Conservation (phyloP, 2,888 invertebrate species). For the Drosophila helvetica region DNA sequence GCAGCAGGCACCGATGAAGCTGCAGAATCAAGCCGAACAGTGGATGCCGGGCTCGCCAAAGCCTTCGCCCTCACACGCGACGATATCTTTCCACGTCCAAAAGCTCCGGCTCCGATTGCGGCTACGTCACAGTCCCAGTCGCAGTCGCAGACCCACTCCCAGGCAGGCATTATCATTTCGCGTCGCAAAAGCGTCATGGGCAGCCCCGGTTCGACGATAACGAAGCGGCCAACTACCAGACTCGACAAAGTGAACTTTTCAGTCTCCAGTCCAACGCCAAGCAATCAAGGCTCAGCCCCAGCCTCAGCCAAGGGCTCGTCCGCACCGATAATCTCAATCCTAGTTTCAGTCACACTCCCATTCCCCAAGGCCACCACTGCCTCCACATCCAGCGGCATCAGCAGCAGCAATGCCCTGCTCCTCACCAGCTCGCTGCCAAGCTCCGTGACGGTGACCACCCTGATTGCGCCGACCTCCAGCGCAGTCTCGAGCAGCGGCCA, state of each 20-base stretch:
- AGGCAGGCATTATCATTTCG: background rate
- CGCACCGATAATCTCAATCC: background rate
- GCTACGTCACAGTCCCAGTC: background rate
- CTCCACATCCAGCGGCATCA: background rate
- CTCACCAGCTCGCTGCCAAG: background rate
- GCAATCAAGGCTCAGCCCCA: too few relatives aligned
- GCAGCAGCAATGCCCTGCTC: background rate
- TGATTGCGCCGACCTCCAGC: background rate
- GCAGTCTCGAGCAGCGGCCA: background rate
- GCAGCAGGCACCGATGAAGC: background rate
- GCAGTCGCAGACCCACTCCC: too few relatives aligned
- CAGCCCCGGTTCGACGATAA: background rate
- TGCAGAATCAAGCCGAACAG: too few relatives aligned
- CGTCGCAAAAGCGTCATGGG: background rate
- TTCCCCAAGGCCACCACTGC: background rate
- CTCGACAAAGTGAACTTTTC: background rate
- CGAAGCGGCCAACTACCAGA: background rate
- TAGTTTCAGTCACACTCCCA: background rate
- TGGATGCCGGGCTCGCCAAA: background rate
- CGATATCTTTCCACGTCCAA: constrained; percentile 56
- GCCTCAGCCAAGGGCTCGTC: background rate
- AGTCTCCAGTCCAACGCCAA: background rate
- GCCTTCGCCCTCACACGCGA: constrained; percentile 23
- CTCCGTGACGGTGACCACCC: background rate
- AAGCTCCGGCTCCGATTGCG: background rate